Conservation (phyloP, 2,797 vertebrate species). For the Chromis chromis region DNA sequence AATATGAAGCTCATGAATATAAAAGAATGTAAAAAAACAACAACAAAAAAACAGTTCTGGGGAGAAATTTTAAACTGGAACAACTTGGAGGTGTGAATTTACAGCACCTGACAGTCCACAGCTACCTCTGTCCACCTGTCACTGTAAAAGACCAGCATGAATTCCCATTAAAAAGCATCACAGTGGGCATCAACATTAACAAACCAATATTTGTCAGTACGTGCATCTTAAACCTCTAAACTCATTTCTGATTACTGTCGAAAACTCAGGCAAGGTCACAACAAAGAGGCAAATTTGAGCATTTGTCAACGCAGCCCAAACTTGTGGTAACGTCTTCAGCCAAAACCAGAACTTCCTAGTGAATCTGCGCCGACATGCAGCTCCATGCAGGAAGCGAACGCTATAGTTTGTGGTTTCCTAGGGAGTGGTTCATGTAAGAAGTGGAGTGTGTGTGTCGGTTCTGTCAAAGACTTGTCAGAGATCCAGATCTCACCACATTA, state of each 20-base stretch:
- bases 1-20: constrained; percentile 20
- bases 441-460: constrained; percentile 18
- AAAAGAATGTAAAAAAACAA: background rate
- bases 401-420: constrained; percentile 62
- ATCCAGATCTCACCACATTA: constrained; percentile 73
- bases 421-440: constrained; percentile 65
- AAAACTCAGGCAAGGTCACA: constrained; percentile 7
- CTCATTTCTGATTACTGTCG: background rate
- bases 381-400: constrained; percentile 23
- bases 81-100: background rate
- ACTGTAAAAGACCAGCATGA: background rate
- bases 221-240: background rate
- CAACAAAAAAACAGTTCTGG: rapidly evolving
- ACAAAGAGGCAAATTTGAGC: constrained; percentile 4
- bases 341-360: constrained; percentile 51
- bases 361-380: constrained; percentile 34
- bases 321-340: background rate
- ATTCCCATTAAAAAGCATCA: background rate
- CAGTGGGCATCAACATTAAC: background rate
- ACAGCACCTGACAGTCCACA: background rate
- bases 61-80: background rate
- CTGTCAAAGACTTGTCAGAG: constrained; percentile 60
- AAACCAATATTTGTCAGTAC: background rate
- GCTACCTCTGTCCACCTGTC: constrained; percentile 1
- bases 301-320: constrained; percentile 14